Evolutionary conservation across 2,888 invertebrate species (phyloP), one percentile per base, ranked within the genome.

Genomic region (Stramonita haemastoma): DNA sequence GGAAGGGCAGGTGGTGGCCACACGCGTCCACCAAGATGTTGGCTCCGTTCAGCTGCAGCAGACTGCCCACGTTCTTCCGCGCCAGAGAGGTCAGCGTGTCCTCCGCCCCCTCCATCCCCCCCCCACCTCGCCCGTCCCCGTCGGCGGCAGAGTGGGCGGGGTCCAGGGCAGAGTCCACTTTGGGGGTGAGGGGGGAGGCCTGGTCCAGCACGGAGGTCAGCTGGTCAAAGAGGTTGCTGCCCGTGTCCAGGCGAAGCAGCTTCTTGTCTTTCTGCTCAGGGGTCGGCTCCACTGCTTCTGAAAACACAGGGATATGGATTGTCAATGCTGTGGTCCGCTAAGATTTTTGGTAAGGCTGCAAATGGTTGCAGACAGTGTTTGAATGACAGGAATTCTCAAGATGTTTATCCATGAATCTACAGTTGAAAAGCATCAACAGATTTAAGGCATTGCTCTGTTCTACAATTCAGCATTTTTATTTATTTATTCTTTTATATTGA

Each of bases 1-100:
- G 96, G 92, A 97, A 97, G 0, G 98, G 98, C 94, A 98, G 97
- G 91, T 97, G 97, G 91, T 97, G 97, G 5, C 97, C 97, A 95
- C 98, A 98, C 92, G 98, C 97, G 93, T 98, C 97, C 79, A 98
- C 96, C 89, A 99, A 96, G 22, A 97, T 97, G 93, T 98, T 93
- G 57, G 98, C 98, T 0, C 98, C 98, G 93, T 98, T 97, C 91
- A 98, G 96, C 92, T 97, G 97, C 96, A 98, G 98, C 89, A 99
- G 97, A 93, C 97, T 97, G 70, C 97, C 97, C 5, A 97, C 97
- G 95, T 98, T 98, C 84, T 89, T 89, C 46, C 77, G 34, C 15
- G 84, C 85, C 15, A 89, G 85, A 0, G 77, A 83, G 1, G 85
- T 83, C 34, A 56, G n/a, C 70, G 73, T n/a, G 11, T 89, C 89